These are phyloP conservation scores for Ceyx melanurus DNA, from an alignment of 2,113 vertebrate species.

Conservation along the genomic window DNA sequence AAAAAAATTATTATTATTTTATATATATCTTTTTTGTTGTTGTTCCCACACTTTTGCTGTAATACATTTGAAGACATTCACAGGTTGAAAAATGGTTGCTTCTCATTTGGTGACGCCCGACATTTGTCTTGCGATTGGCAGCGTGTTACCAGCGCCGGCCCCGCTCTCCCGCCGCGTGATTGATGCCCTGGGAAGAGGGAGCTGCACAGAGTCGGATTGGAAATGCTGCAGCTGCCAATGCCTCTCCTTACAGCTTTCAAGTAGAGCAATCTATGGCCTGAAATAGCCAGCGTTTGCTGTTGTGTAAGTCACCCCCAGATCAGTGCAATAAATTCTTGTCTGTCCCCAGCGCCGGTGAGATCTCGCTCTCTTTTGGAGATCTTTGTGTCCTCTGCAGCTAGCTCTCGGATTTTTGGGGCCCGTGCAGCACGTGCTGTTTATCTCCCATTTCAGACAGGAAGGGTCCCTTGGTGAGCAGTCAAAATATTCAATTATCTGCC, in stretches of 20 bases:
- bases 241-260: constrained; percentile 23
- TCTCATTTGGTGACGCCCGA: constrained; percentile 35
- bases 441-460: constrained; percentile 20
- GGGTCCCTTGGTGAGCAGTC: constrained; percentile 23
- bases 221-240: not conserved
- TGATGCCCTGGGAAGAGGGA: constrained; percentile 48
- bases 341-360: not conserved
- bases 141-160: constrained; percentile 29
- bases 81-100: constrained; percentile 59
- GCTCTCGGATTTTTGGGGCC: not conserved
- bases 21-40: not conserved
- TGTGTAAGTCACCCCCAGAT: not conserved
- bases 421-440: not conserved
- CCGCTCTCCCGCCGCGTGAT: constrained; percentile 45
- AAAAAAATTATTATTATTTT: no score
- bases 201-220: not conserved
- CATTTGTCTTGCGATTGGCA: constrained; percentile 65
- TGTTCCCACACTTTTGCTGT: not conserved
- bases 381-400: not conserved
- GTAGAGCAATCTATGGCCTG: not conserved
- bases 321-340: not conserved
- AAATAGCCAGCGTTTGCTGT: not conserved
- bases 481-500: constrained; percentile 26
- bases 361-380: constrained; percentile 1
- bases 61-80: constrained; percentile 43